Conservation (phyloP, 1,140 invertebrate genomes). For the Thalassaphorura encarpata region DNA sequence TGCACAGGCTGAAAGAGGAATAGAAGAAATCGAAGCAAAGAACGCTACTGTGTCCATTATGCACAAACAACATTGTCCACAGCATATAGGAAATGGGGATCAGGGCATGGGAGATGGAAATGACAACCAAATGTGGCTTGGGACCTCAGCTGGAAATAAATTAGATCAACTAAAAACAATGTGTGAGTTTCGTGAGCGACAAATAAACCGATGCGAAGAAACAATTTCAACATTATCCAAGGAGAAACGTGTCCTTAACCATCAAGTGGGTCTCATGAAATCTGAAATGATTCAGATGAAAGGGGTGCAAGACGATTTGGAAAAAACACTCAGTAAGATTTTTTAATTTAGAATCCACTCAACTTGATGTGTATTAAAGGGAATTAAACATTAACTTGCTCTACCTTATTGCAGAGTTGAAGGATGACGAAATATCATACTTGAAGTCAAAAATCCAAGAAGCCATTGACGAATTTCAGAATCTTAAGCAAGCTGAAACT, state of each 20-base stretch:
- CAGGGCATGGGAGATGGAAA: constrained; percentile 7
- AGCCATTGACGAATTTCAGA: constrained; percentile 25
- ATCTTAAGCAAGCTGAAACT: constrained; percentile 7
- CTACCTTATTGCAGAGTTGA: constrained; percentile 13
- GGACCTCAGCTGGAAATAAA: background rate
- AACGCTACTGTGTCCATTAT: constrained; percentile 25
- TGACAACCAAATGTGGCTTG: background rate
- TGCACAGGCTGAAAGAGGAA: constrained; percentile 1
- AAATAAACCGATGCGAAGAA: constrained; percentile 19
- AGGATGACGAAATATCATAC: constrained; percentile 22
- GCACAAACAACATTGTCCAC: constrained; percentile 28
- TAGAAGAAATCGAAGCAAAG: constrained; percentile 16
- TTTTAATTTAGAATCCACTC: constrained; percentile 2
- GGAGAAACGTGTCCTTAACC: constrained; percentile 29
- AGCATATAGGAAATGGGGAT: background rate
- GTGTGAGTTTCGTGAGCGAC: constrained; percentile 15
- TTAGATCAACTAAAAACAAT: constrained; percentile 20
- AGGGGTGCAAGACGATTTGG: constrained; percentile 12
- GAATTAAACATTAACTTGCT: background rate
- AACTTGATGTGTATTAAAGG: too few relatives aligned
- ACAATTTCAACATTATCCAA: constrained; percentile 13
- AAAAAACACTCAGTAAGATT: constrained; percentile 16
- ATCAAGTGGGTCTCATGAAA: constrained; percentile 30
- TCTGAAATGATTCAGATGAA: constrained; percentile 29
- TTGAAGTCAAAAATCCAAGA: constrained; percentile 24